phyloP scores from a whole-genome alignment of 2,888 invertebrate genomes.

The Phragmatobia fuliginosa region DNA sequence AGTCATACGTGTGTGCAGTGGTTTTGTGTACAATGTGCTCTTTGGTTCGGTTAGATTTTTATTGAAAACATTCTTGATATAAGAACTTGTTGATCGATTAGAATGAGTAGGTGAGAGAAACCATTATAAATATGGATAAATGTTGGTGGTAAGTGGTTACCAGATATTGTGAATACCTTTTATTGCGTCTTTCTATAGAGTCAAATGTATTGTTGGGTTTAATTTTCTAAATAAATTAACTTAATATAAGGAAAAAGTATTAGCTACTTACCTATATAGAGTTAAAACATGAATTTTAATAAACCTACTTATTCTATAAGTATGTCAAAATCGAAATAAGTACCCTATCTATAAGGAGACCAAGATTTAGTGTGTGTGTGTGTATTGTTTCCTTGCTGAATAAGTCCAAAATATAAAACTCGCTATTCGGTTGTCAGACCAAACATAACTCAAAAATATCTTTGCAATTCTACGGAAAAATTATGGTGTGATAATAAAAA shows the following conservation, averaged over 20 bases:
- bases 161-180: background rate
- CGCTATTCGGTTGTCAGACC: background rate
- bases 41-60: background rate
- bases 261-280: too few relatives aligned
- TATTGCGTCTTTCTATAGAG: background rate
- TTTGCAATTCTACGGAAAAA: background rate
- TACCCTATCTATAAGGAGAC: too few relatives aligned
- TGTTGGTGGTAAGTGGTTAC: background rate
- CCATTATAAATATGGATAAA: background rate
- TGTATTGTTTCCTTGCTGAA: too few relatives aligned
- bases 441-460: background rate
- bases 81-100: background rate
- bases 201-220: background rate
- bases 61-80: background rate
- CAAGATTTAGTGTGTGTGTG: too few relatives aligned
- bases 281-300: too few relatives aligned
- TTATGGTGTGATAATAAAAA: background rate
- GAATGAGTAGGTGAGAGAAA: background rate
- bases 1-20: conserved; percentile 23
- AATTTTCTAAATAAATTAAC: too few relatives aligned
- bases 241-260: too few relatives aligned
- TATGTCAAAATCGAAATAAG: too few relatives aligned
- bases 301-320: too few relatives aligned
- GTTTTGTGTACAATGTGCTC: conserved; percentile 14
- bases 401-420: too few relatives aligned